phyloP scores from a whole-genome alignment of 2,888 invertebrate genomes.

The Papilio protenor region DNA sequence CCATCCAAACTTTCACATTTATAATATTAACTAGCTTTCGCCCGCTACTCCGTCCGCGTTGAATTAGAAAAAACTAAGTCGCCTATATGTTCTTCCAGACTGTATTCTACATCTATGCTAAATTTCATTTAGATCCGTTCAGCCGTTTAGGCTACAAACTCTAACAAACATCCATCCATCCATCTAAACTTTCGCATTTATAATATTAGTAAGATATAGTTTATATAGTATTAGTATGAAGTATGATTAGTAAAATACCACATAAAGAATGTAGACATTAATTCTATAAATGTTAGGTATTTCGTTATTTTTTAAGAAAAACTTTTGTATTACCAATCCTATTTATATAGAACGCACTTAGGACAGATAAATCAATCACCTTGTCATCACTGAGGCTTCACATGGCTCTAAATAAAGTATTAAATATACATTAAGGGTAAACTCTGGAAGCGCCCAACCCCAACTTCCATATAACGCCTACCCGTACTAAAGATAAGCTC shows the following conservation, averaged over 20 bases:
- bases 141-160: no score
- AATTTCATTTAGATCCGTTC: no score
- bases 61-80: no score
- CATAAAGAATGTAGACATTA: background rate
- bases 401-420: slow-evolving; percentile 66
- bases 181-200: no score
- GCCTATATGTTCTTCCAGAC: no score
- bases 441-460: slow-evolving; percentile 57
- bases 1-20: no score
- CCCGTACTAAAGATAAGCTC: slow-evolving; percentile 54
- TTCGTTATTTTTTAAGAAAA: background rate
- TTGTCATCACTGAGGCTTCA: slow-evolving; percentile 55
- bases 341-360: background rate
- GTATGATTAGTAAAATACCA: background rate
- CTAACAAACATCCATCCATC: no score
- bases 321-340: slow-evolving; percentile 5
- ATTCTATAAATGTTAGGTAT: background rate
- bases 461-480: slow-evolving; percentile 44
- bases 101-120: no score
- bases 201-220: no score
- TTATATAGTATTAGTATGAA: no score
- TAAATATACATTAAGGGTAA: slow-evolving; percentile 74
- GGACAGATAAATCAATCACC: slow-evolving; percentile 56
- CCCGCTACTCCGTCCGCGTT: no score
- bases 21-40: no score